Percentiles rank a stretch among this genome's conserved stretches.
These are phyloP conservation scores for Tyria jacobaeae DNA, from an alignment of 2,888 invertebrate genomes.

Conservation along the genomic window DNA sequence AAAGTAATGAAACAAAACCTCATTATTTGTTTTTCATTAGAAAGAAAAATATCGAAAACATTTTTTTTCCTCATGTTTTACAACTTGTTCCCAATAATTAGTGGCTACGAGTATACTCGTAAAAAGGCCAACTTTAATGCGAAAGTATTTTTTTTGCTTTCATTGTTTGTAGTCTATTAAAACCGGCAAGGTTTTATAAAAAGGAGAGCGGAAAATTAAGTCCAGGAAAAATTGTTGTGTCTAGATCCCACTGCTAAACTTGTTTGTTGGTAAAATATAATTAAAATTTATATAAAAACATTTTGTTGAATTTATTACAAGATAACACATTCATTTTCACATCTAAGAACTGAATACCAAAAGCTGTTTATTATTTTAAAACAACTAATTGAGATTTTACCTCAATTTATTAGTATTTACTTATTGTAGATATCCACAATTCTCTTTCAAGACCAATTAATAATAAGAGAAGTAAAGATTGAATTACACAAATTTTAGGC, in stretches of 20 bases:
- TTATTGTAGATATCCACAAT: too few species aligned
- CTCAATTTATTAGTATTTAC: too few species aligned
- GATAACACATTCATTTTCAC: not conserved
- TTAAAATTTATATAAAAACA: conserved; percentile 15
- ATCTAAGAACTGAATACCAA: not conserved
- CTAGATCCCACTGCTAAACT: conserved; percentile 12
- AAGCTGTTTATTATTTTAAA: not conserved
- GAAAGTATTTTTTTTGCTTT: conserved; percentile 1
- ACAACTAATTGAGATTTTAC: too few species aligned
- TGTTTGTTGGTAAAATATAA: conserved; percentile 10
- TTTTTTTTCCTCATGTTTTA: conserved; percentile 12
- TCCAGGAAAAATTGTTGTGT: conserved; percentile 13
- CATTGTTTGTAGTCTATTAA: conserved; percentile 24
- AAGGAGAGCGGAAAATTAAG: conserved; percentile 21
- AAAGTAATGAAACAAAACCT: not conserved
- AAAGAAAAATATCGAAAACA: conserved; percentile 2
- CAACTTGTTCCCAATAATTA: conserved; percentile 18
- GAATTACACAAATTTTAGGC: conserved; percentile 37
- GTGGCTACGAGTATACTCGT: conserved; percentile 11
- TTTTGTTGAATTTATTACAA: conserved; percentile 10
- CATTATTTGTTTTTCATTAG: not conserved
- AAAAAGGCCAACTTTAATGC: conserved; percentile 9
- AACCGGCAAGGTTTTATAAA: conserved; percentile 11
- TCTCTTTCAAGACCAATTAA: conserved; percentile 19
- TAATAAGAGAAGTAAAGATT: conserved; percentile 36